These are phyloP conservation scores for Gallirallus australis DNA, from an alignment of 2,797 vertebrate species.

Conservation along the genomic window DNA sequence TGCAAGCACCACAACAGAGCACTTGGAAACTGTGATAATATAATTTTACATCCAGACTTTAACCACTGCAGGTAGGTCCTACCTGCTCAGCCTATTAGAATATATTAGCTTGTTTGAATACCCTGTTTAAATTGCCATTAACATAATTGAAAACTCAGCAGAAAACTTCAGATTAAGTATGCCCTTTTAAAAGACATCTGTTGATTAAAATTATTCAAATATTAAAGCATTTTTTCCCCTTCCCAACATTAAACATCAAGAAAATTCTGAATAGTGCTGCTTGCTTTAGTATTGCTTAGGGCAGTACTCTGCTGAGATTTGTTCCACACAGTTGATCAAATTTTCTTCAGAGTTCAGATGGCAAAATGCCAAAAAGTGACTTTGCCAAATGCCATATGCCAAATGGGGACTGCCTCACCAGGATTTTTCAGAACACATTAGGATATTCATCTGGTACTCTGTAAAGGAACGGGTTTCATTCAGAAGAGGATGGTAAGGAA, in stretches of 20 bases:
- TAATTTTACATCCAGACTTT: not conserved
- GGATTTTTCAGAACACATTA: slow-evolving; percentile 26
- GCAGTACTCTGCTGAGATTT: not conserved
- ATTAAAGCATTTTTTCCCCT: not conserved
- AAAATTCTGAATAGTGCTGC: not conserved
- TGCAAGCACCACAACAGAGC: not conserved
- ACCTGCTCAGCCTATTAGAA: not conserved
- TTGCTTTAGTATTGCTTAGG: not conserved
- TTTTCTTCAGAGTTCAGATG: not conserved
- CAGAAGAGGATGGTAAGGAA: not conserved
- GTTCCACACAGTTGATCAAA: not conserved
- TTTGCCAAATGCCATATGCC: slow-evolving; percentile 19
- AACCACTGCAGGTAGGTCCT: not conserved
- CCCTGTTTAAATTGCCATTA: not conserved
- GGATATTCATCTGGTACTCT: not conserved
- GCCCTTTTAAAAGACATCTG: not conserved
- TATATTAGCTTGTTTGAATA: not conserved
- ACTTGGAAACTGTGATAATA: not conserved
- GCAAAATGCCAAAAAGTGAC: slow-evolving; percentile 1
- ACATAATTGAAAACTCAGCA: not conserved
- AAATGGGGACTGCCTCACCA: not conserved
- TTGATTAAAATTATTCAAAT: not conserved
- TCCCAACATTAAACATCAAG: not conserved
- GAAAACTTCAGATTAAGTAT: not conserved
- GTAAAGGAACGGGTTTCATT: not conserved